Percentiles rank a stretch among this genome's conserved stretches.
Evolutionary conservation across 2,797 vertebrate genomes (phyloP).

Genomic region (Arnoldichthys spilopterus): DNA sequence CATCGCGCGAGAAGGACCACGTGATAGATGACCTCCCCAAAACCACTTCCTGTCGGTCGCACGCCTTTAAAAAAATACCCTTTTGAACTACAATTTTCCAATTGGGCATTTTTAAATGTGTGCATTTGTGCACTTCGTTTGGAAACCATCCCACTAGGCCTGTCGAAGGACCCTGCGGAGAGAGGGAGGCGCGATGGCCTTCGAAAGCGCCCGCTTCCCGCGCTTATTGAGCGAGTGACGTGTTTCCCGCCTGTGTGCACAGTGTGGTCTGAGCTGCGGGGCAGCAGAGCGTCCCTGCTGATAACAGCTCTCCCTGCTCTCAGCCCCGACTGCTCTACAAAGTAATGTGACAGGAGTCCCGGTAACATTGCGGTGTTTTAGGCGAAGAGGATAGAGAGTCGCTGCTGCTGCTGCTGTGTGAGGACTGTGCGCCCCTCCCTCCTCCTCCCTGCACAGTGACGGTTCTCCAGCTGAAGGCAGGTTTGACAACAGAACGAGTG

Average conservation of each 20-base stretch:
- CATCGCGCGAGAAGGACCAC: neutral
- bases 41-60: neutral
- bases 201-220: conserved; percentile 50
- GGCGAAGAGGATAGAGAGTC: conserved; percentile 12
- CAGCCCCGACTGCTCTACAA: neutral
- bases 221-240: conserved; percentile 61
- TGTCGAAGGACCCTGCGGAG: no score
- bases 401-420: conserved; percentile 12
- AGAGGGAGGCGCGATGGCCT: no score
- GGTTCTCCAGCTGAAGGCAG: conserved; percentile 11
- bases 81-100: no score
- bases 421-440: neutral
- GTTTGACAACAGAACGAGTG: conserved; percentile 25
- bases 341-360: neutral
- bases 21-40: neutral
- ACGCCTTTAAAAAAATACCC: neutral
- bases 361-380: conserved; percentile 2
- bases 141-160: no score
- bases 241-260: conserved; percentile 46
- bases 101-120: no score
- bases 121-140: no score
- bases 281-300: neutral
- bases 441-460: no score
- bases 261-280: conserved; percentile 8
- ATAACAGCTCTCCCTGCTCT: no score